Evolutionary conservation across 2,888 invertebrate genomes (phyloP).

Genomic region (Copidosoma aretas): DNA sequence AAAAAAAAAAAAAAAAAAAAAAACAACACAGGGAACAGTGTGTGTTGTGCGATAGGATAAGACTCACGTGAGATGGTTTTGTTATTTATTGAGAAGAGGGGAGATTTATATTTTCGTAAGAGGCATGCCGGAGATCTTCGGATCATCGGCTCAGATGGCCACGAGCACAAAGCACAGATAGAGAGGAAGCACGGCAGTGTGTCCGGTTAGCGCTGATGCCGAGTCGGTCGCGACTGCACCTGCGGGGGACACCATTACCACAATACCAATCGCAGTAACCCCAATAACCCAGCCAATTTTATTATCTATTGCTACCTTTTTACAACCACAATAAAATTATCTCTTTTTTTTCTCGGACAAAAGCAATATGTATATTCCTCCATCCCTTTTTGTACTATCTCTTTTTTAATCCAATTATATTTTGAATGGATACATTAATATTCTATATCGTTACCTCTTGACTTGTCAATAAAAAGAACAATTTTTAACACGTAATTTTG

Average conservation of each 20-base stretch:
- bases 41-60: slow-evolving; percentile 42
- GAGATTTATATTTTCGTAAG: slow-evolving; percentile 42
- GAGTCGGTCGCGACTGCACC: slow-evolving; percentile 62
- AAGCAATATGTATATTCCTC: not conserved
- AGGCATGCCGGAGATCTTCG: slow-evolving; percentile 60
- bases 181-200: slow-evolving; percentile 63
- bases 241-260: slow-evolving; percentile 57
- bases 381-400: not conserved
- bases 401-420: not conserved
- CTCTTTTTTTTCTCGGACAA: not conserved
- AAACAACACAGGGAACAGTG: not conserved
- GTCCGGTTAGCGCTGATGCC: slow-evolving; percentile 61
- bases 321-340: not conserved
- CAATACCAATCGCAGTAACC: slow-evolving; percentile 47
- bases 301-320: slow-evolving; percentile 47
- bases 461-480: too few relatives aligned
- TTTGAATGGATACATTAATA: too few relatives aligned
- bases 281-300: not conserved
- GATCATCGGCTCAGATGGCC: slow-evolving; percentile 61
- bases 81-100: slow-evolving; percentile 42
- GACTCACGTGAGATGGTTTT: slow-evolving; percentile 42
- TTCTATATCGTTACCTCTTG: not conserved
- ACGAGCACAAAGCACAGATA: slow-evolving; percentile 64
- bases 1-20: not conserved
- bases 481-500: too few relatives aligned